These are phyloP conservation scores for Adelognathus sp. DNA, from an alignment of 2,888 invertebrate genomes.

Conservation along the genomic window DNA sequence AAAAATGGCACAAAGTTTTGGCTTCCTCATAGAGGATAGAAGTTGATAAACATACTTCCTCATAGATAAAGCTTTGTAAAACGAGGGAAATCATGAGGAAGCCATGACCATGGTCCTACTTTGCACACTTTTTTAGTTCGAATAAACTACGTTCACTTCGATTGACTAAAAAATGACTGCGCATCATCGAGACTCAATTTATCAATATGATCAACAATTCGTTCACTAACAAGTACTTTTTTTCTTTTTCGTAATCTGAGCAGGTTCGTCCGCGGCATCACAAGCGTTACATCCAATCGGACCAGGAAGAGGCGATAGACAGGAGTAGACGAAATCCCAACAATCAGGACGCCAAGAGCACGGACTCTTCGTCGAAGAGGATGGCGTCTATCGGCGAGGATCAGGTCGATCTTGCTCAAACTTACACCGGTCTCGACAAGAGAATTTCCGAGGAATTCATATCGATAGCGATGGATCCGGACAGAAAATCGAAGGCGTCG, in stretches of 20 bases:
- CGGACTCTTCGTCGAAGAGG: constrained; percentile 64
- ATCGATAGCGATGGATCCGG: constrained; percentile 79
- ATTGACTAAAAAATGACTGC: no score
- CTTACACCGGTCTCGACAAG: constrained; percentile 78
- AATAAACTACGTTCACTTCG: no score
- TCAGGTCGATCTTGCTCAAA: constrained; percentile 74
- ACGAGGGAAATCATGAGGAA: no score
- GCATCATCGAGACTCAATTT: no score
- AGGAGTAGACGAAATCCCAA: constrained; percentile 66
- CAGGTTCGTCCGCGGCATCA: constrained; percentile 72
- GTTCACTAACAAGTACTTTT: neutral
- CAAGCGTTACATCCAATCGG: constrained; percentile 69
- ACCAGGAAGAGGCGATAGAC: constrained; percentile 66
- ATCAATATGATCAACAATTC: neutral
- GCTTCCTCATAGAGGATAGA: no score
- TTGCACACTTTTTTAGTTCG: no score
- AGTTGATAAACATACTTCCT: no score
- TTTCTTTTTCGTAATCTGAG: neutral
- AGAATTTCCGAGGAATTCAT: constrained; percentile 79
- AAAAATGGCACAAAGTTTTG: no score
- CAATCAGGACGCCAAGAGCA: constrained; percentile 65
- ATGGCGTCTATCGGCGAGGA: constrained; percentile 75
- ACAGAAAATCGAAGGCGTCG: constrained; percentile 76
- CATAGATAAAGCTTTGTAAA: no score
- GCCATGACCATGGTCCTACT: no score